Evolutionary conservation across 2,113 vertebrate species (phyloP).

Genomic region (Istiophorus platypterus): DNA sequence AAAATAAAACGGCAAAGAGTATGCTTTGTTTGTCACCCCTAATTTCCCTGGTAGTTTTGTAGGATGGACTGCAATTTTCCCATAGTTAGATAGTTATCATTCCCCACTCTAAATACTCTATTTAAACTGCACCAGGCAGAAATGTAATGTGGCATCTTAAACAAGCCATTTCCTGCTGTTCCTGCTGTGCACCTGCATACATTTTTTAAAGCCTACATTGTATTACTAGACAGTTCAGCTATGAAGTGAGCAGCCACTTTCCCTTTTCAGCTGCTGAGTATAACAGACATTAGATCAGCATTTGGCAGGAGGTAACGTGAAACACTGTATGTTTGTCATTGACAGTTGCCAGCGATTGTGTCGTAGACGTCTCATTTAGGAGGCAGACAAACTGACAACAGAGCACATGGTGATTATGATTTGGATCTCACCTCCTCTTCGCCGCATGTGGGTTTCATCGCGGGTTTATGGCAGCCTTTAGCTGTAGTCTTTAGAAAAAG

Average conservation of each 20-base stretch:
- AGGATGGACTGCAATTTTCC: neutral
- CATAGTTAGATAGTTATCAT: neutral
- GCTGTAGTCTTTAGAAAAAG: constrained; percentile 10
- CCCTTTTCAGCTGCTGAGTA: constrained; percentile 23
- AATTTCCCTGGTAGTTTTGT: neutral
- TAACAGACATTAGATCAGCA: constrained; percentile 44
- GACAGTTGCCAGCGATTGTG: constrained; percentile 42
- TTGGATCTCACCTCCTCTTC: constrained; percentile 51
- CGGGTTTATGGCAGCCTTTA: constrained; percentile 32
- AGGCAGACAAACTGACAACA: constrained; percentile 49
- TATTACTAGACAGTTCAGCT: constrained; percentile 13
- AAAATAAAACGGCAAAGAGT: neutral
- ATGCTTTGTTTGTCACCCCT: neutral
- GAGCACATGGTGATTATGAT: constrained; percentile 60
- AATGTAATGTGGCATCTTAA: neutral
- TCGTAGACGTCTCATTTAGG: constrained; percentile 25
- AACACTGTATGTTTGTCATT: constrained; percentile 45
- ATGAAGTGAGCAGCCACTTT: constrained; percentile 14
- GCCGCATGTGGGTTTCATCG: too few species aligned
- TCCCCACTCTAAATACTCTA: neutral
- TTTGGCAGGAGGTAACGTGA: constrained; percentile 30
- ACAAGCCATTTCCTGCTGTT: neutral
- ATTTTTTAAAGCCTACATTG: constrained; percentile 1
- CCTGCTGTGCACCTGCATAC: neutral
- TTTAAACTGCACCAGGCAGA: neutral